These are phyloP conservation scores for Eremobia ochroleuca DNA, from an alignment of 2,888 invertebrate species.

Conservation along the genomic window DNA sequence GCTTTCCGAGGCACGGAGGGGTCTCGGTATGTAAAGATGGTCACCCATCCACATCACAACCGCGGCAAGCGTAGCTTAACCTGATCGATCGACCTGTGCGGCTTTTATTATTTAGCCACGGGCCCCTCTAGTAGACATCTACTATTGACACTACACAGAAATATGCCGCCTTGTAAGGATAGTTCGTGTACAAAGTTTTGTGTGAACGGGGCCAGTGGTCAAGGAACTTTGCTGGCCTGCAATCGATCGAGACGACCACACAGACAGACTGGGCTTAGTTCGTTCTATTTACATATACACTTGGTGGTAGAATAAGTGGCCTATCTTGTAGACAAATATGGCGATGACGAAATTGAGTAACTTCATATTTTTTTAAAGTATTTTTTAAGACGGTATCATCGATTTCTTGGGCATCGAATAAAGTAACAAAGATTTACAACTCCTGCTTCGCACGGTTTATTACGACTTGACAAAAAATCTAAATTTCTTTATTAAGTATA, in stretches of 20 bases:
- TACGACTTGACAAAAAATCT: background rate
- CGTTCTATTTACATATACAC: slow-evolving; percentile 46
- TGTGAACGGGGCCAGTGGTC: slow-evolving; percentile 68
- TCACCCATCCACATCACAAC: too few species aligned
- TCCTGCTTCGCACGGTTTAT: background rate
- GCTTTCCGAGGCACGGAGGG: too few species aligned
- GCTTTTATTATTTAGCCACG: too few species aligned
- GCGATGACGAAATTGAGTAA: background rate
- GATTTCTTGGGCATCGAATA: too few species aligned
- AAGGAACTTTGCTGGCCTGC: slow-evolving; percentile 66
- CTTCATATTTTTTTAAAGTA: background rate
- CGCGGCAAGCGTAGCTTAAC: too few species aligned
- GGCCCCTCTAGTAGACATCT: too few species aligned
- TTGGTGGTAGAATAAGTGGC: background rate
- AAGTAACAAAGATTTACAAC: background rate
- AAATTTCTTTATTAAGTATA: too few species aligned
- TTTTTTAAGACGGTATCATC: background rate
- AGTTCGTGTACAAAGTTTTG: slow-evolving; percentile 38
- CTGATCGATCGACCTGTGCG: too few species aligned
- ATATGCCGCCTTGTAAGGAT: slow-evolving; percentile 15
- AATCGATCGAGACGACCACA: slow-evolving; percentile 63
- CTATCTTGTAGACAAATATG: slow-evolving; percentile 15
- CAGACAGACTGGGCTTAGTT: slow-evolving; percentile 32
- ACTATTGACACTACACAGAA: slow-evolving; percentile 44
- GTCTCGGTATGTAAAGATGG: too few species aligned